Percentiles rank a stretch among this genome's conserved stretches.
These are phyloP conservation scores for Cryptotermes secundus DNA, from an alignment of 1,140 invertebrate species.

Conservation along the genomic window DNA sequence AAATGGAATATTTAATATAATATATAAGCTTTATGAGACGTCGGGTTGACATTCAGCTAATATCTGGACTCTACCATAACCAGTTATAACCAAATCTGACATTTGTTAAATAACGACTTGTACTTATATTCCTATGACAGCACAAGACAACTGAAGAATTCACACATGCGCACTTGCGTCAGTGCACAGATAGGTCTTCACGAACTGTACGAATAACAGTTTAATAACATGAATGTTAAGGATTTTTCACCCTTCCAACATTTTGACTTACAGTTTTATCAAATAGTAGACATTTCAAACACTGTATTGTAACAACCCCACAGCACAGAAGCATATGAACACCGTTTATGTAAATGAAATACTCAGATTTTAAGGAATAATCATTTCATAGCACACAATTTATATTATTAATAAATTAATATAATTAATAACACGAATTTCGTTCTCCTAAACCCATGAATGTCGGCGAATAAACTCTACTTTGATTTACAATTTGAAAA, in stretches of 20 bases:
- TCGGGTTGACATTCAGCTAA: no score
- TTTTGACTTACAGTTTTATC: not conserved
- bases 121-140: no score
- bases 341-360: slow-evolving; percentile 1
- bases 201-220: no score
- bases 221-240: not conserved
- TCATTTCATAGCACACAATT: not conserved
- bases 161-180: no score
- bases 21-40: no score
- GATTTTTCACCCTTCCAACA: not conserved
- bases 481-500: slow-evolving; percentile 3
- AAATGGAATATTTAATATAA: no score
- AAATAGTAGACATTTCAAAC: not conserved
- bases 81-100: no score
- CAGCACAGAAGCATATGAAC: not conserved
- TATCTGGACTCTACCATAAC: no score
- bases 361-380: not conserved
- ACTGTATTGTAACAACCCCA: slow-evolving; percentile 2
- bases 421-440: not conserved
- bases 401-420: not conserved
- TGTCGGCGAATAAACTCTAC: slow-evolving; percentile 18
- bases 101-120: no score
- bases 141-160: no score
- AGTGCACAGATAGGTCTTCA: no score
- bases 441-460: not conserved